Base-by-base conservation (phyloP, 2,888 invertebrate species). In the Tachystola acroxantha region DNA sequence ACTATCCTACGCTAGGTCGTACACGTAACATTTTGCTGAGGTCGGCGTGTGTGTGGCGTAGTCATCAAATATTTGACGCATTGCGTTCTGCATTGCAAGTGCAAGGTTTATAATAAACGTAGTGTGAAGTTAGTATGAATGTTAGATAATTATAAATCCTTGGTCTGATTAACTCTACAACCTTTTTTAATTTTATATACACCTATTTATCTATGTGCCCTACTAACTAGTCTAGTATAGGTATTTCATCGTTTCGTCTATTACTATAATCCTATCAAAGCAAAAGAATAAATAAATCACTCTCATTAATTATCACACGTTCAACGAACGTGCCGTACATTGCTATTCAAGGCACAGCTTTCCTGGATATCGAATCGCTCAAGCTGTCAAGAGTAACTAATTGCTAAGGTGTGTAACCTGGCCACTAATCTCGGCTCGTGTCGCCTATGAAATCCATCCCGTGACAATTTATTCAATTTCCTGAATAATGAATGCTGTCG, bases 341-440 rank as follows among this genome's bases (percentile, higher is more conserved):
- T 27, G 29, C 16, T 30, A 30, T 30, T 14, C 14, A 14, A 30
- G 14, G 16, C 29, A 10, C 3, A 2, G 29, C 3, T 30, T 22
- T 20, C 11, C 28, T 10, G 25, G 12, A 34, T 12, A 30, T 24
- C 24, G 5, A 36, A 36, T 31, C 20, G 27, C 11, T 20, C 20
- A 26, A 27, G 25, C 27, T 37, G 36, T 37, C 36, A 37, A 25
- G 36, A 13, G n/a, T 32, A 32, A 37, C 36, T 37, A 37, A 37
- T 37, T 37, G 24, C 32, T 14, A 27, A 12, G 24, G 24, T n/a
- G 10, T 35, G 35, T 36, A 22, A 11, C 11, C 32, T 14, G n/a
- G 4, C 28, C 34, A 12, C 37, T 32, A 27, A 32, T 27, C 26
- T 28, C 24, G 14, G 10, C 7, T 9, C 24, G n/a, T 29, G 19